Evolutionary conservation across 2,888 invertebrate species (phyloP), one percentile per base, ranked within the genome.

Genomic region (Scotopteryx bipunctaria): DNA sequence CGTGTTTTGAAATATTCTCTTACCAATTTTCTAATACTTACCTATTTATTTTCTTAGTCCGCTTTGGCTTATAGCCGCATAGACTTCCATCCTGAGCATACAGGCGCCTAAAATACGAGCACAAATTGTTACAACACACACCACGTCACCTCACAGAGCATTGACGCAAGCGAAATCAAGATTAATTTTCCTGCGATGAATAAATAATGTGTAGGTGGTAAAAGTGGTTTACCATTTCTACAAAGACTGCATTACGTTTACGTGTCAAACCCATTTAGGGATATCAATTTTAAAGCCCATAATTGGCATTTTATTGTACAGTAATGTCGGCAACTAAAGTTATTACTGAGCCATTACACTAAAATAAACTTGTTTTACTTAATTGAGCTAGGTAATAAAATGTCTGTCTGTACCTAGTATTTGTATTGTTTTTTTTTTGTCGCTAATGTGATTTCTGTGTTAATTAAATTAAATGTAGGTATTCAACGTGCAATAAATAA

Each of bases 91-190:
- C n/a, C n/a, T 8, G 15, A 25, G 16, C 6, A 37, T 63, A 71
- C 57, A 56, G 47, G 47, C 58, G 61, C 59, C 56, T 14, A 9
- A 27, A 27, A 40, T 17, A 11, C 5, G 27, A 27, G 15, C 15
- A 14, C 15, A 27, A 37, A 23, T 36, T 15, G 9, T 16, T 9
- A 40, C 15, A 16, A n/a, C 15, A 25, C 14, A n/a, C 0, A 19
- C 14, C 4, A 38, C 11, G 11, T 13, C n/a, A 36, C n/a, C 13
- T 23, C 14, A 15, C 15, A 27, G 16, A 27, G 38, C 27, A 11
- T 23, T 38, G 25, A 40, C 25, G 38, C 27, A 40, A 40, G 38
- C 27, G 13, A 27, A 17, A 25, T 9, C 27, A 15, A 0, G 9
- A 27, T 27, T 38, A 16, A 9, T 1, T 21, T n/a, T n/a, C 1